Base-by-base conservation (phyloP, 2,888 invertebrate genomes). In the Brachyopa scutellaris region DNA sequence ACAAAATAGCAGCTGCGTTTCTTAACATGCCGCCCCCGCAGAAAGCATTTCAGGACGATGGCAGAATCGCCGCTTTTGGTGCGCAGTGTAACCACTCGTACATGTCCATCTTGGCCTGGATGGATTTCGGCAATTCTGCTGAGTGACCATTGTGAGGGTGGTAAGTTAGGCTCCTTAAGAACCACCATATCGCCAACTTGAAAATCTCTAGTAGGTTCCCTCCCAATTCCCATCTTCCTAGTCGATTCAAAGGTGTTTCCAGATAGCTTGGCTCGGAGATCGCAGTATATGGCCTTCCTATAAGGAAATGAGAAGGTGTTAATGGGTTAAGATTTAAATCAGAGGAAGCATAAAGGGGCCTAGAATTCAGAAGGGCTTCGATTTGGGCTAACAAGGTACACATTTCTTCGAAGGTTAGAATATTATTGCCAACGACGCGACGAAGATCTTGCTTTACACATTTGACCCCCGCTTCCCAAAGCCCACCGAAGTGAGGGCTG, bases 381-480 rank as follows among this genome's bases (percentile, higher is more conserved):
- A 78, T 49, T 15, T 77, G 72, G 7, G 61, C 19, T 8, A 79
- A 31, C 17, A 76, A 53, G 1, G 76, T 82, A 9, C 73, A 19
- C 70, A 84, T 83, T 9, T 84, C 77, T 11, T 84, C 82, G 15
- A 78, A 21, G 7, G 67, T 42, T n/a, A 62, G 21, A 3, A 55
- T 73, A 5, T 62, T 40, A 8, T 33, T 40, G 1, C 17, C 47
- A 1, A 49, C 31, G 6, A 76, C 61, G 0, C 84, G 69, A 5
- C 57, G 73, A 6, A 85, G 57, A 11, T 84, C 76, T 15, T 80
- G 47, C 29, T 85, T 85, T 0, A 84, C 69, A n/a, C 72, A 82
- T 21, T 76, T 59, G 1, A 85, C 62, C 5, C 55, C 78, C 0
- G 78, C 77, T 36, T 84, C 78, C 84, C 77, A 80, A 15, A 83